phyloP scores from a whole-genome alignment of 2,888 invertebrate species.

The Eubasilissa splendida region DNA sequence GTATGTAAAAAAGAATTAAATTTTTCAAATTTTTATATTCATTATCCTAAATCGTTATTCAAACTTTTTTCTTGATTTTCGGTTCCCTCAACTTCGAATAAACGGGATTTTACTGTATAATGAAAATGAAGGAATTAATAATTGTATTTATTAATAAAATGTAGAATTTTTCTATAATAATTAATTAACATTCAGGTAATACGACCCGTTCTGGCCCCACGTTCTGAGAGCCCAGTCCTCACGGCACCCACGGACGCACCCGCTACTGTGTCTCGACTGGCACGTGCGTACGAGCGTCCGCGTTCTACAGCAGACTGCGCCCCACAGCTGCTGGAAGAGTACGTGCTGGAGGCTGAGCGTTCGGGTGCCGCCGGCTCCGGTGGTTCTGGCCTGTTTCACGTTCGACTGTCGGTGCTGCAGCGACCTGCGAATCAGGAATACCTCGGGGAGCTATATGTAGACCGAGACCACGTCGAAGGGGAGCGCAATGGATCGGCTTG shows the following conservation, averaged over 20 bases:
- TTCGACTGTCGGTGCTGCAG: constrained; percentile 89
- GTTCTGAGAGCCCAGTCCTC: constrained; percentile 74
- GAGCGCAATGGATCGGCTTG: constrained; percentile 87
- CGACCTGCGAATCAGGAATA: constrained; percentile 91
- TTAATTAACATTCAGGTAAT: constrained; percentile 67
- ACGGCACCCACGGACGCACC: constrained; percentile 67
- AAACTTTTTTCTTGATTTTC: no score
- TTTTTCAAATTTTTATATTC: no score
- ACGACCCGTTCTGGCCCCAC: constrained; percentile 77
- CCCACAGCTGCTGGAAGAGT: constrained; percentile 89
- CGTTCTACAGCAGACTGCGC: constrained; percentile 80
- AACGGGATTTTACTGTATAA: no score
- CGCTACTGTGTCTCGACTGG: constrained; percentile 65
- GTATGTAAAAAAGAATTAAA: no score
- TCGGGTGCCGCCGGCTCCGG: constrained; percentile 72
- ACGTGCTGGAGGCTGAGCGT: constrained; percentile 89
- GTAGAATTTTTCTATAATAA: neutral
- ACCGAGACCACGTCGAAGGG: constrained; percentile 85
- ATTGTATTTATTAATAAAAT: no score
- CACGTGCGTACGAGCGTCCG: constrained; percentile 75
- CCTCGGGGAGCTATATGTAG: constrained; percentile 91
- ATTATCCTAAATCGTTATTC: no score
- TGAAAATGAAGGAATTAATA: no score
- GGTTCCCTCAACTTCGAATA: no score
- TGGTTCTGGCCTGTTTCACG: constrained; percentile 82